Evolutionary conservation across 1,140 invertebrate genomes (phyloP), one percentile per base, ranked within the genome.

Genomic region (Thrips palmi): DNA sequence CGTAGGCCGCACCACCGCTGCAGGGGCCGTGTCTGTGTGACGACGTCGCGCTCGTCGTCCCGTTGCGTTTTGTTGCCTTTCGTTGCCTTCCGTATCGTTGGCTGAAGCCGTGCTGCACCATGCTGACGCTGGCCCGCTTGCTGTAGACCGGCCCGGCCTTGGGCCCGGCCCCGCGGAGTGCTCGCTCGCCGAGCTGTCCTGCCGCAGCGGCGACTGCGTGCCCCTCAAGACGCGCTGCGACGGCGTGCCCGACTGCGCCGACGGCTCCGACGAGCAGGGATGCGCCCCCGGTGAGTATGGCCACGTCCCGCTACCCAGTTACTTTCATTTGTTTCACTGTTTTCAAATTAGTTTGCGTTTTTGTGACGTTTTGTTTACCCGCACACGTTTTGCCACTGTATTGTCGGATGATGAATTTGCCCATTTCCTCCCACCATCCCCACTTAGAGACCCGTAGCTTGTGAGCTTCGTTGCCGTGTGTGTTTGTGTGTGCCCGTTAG

Each of bases 131-230:
- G 32, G 32, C 41, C 41, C 35, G 23, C 25, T 43, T 44, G 15
- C 23, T 36, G 38, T n/a, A 12, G 19, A 21, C 28, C 32, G 8
- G 21, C 33, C 19, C 18, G 31, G 24, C 36, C 22, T 18, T 33
- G 15, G 17, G 52, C 47, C 30, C n/a, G 40, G 21, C 28, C 37
- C 25, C n/a, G n/a, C n/a, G n/a, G 35, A 11, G 39, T 41, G 21
- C 40, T 14, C 19, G 14, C 30, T 14, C 32, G 40, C 45, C 32
- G 35, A 49, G 39, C 40, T 54, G 31, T 32, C 33, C 34, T 57
- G 56, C 33, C 52, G 46, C 12, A 54, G 56, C 41, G 67, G 68
- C 28, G 45, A 53, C 39, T 75, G 71, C 52, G 59, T 74, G 24
- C 52, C 59, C 25, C 45, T 56, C 44, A 52, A 59, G 33, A 54